Evolutionary conservation across 2,113 vertebrate species (phyloP).

Genomic region (Misgurnus anguillicaudatus): DNA sequence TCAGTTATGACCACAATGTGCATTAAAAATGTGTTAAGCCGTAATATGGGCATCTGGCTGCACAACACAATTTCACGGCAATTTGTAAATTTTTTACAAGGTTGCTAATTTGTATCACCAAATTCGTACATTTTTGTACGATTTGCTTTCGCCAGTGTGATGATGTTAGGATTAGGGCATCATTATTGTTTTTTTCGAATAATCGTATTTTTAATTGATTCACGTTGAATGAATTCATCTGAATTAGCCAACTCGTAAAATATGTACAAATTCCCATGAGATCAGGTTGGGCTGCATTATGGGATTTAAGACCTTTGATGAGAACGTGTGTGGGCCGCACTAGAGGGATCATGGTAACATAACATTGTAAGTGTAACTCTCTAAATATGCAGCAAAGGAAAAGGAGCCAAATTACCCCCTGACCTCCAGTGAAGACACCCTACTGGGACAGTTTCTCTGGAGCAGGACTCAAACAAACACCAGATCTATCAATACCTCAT

Average conservation of each 20-base stretch:
- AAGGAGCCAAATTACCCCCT: constrained; percentile 37
- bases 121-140: too few species aligned
- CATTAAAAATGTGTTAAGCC: constrained; percentile 43
- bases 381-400: constrained; percentile 55
- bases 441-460: constrained; percentile 41
- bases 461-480: constrained; percentile 28
- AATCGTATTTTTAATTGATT: too few species aligned
- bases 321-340: background rate
- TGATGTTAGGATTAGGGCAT: too few species aligned
- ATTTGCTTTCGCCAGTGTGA: too few species aligned
- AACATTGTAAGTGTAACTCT: constrained; percentile 57
- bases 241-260: too few species aligned
- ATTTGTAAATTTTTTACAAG: too few species aligned
- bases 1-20: background rate
- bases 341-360: constrained; percentile 54
- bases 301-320: constrained; percentile 44
- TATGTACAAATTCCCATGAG: too few species aligned
- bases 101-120: too few species aligned
- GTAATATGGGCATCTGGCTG: constrained; percentile 15
- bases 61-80: too few species aligned
- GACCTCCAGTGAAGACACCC: constrained; percentile 15
- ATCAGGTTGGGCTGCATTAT: background rate
- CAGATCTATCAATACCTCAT: constrained; percentile 56
- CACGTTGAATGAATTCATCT: too few species aligned
- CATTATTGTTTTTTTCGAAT: too few species aligned